Evolutionary conservation across 2,113 vertebrate species (phyloP), one percentile per base, ranked within the genome.

Genomic region (Hippolais icterina): DNA sequence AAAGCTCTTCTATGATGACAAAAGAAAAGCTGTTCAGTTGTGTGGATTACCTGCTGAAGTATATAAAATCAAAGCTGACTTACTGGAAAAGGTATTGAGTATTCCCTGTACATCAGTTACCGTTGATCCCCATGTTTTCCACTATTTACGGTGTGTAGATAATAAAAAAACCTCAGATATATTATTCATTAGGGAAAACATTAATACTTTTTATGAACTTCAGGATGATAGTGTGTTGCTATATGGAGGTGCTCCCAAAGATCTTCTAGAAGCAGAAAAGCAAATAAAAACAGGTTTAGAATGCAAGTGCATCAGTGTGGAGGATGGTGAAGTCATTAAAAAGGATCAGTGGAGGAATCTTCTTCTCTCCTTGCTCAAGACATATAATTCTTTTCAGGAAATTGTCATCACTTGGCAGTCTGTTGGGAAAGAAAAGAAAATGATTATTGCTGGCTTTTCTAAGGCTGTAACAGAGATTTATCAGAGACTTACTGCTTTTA

Each of bases 21-120:
- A 50, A 6, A 74, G 72, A 83, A 64, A 91, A 5, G 44, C 79
- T 12, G 20, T 99, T 65, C 90, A 42, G 14, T 20, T 99, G 7
- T 97, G 90, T 77, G 99, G 99, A 11, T 85, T 98, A 31, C 68
- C 15, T 10, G 31, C 96, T 0, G 98, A 99, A 41, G 98, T 99
- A 33, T 96, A 98, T 59, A 94, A 92, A 96, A 92, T 96, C 37
- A 98, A 87, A 84, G 97, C 95, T 91, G 86, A 96, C 11, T 94
- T 99, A 72, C 93, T 96, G 10, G 96, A 98, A 42, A 94, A 87
- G 41, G 24, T 97, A 11, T 6, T 94, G 25, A 27, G 23, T 70
- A 65, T 99, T 84, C 96, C 95, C 53, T 44, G 41, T 35, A 95
- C 95, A 70, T 80, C 69, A 15, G 24, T 99, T 75, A 66, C 86